Evolutionary conservation across 1,140 invertebrate genomes (phyloP).

Genomic region (Dreissena polymorpha): DNA sequence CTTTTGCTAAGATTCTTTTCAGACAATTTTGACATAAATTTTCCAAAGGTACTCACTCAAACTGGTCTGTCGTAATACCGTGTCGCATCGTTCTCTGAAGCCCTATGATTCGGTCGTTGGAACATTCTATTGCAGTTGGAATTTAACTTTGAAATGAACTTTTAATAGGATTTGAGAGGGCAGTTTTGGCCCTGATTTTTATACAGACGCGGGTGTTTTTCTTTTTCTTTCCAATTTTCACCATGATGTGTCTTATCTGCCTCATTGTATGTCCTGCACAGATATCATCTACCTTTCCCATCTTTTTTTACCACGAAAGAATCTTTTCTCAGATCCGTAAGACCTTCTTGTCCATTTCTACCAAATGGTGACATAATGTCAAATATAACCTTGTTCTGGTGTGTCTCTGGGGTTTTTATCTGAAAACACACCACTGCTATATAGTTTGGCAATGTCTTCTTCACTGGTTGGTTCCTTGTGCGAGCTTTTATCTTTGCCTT

Average conservation of each 20-base stretch:
- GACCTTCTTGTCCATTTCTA: conserved; percentile 9
- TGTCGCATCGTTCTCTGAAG: not conserved
- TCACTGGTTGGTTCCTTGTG: conserved; percentile 27
- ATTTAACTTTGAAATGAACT: conserved; percentile 1
- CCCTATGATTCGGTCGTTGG: conserved; percentile 1
- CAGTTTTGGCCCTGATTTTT: not conserved
- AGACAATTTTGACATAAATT: conserved; percentile 13
- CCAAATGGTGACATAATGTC: conserved; percentile 25
- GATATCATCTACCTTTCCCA: conserved; percentile 11
- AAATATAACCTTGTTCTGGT: conserved; percentile 24
- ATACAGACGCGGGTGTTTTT: conserved; percentile 8
- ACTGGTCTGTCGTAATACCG: conserved; percentile 21
- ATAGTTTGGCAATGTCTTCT: conserved; percentile 20
- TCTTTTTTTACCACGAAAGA: conserved; percentile 19
- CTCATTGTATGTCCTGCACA: conserved; percentile 15
- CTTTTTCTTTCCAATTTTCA: conserved; percentile 5
- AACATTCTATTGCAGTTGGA: conserved; percentile 22
- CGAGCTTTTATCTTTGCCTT: conserved; percentile 20
- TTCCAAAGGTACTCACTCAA: not conserved
- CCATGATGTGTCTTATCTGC: conserved; percentile 24
- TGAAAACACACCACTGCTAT: conserved; percentile 35
- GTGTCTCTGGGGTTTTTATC: not conserved
- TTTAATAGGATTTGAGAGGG: not conserved
- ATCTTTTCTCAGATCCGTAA: conserved; percentile 11
- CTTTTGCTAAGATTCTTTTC: not conserved